These are phyloP conservation scores for Oreochromis tanganicae DNA, from an alignment of 2,113 vertebrate genomes.

Conservation along the genomic window DNA sequence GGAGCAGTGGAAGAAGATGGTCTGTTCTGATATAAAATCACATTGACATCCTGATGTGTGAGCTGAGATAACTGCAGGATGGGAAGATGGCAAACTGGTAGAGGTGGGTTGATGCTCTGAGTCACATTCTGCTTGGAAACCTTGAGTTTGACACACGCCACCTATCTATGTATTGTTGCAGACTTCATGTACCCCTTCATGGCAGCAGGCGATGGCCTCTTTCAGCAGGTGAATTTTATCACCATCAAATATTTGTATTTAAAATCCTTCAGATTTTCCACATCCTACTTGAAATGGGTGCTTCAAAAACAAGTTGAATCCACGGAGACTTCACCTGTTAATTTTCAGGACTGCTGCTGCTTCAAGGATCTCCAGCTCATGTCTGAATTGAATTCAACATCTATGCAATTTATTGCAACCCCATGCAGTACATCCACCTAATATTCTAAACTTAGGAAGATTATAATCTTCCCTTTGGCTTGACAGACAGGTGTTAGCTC, in stretches of 20 bases:
- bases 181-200: background rate
- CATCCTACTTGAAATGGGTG: background rate
- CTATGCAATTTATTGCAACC: background rate
- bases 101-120: background rate
- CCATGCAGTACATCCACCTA: background rate
- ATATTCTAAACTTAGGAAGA: background rate
- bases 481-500: background rate
- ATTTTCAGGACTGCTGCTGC: background rate
- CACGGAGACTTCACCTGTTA: background rate
- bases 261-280: background rate
- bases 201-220: background rate
- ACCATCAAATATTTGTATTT: background rate
- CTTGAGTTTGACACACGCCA: background rate
- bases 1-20: background rate
- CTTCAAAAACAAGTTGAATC: background rate
- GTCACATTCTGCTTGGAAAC: background rate
- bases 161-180: background rate
- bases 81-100: background rate
- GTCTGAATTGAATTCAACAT: background rate
- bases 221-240: background rate
- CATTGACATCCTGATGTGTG: rapidly evolving
- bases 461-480: background rate
- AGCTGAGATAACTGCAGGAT: background rate
- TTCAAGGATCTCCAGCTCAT: background rate
- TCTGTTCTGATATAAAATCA: background rate